Conservation (phyloP, 2,888 invertebrate genomes). For the Gortyna flavago region DNA sequence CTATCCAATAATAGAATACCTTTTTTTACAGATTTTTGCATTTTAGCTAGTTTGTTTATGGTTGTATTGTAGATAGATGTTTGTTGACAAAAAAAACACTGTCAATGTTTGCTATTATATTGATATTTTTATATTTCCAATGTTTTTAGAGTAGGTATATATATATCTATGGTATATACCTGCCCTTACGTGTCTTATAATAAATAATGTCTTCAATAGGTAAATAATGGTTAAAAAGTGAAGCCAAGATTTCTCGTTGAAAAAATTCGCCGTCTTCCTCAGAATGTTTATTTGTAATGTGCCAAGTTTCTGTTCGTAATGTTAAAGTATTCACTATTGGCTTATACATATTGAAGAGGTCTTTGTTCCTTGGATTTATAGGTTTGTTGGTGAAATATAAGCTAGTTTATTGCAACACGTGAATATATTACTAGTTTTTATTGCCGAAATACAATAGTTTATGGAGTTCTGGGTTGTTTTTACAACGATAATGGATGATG, state of each 20-base stretch:
- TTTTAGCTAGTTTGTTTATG: not conserved
- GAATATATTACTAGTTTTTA: constrained; percentile 50
- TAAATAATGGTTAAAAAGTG: not conserved
- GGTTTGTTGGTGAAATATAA: constrained; percentile 38
- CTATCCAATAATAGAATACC: too few relatives aligned
- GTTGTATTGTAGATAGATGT: not conserved
- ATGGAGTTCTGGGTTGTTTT: constrained; percentile 12
- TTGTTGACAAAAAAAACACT: not conserved
- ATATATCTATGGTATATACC: not conserved
- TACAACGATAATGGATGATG: not conserved
- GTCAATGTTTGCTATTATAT: not conserved
- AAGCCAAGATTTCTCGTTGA: not conserved
- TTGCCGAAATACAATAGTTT: constrained; percentile 18
- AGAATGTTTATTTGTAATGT: constrained; percentile 26
- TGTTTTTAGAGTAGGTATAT: not conserved
- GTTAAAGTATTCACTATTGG: constrained; percentile 23
- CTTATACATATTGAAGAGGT: constrained; percentile 55
- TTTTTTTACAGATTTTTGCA: not conserved
- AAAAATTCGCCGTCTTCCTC: not conserved
- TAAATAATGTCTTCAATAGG: not conserved
- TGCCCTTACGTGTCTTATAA: not conserved
- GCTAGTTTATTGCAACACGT: constrained; percentile 44
- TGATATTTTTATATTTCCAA: too few relatives aligned
- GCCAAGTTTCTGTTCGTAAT: constrained; percentile 40
- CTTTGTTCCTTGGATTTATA: constrained; percentile 54